Base-by-base conservation (phyloP, 2,888 invertebrate genomes). In the Agriopis leucophaearia region DNA sequence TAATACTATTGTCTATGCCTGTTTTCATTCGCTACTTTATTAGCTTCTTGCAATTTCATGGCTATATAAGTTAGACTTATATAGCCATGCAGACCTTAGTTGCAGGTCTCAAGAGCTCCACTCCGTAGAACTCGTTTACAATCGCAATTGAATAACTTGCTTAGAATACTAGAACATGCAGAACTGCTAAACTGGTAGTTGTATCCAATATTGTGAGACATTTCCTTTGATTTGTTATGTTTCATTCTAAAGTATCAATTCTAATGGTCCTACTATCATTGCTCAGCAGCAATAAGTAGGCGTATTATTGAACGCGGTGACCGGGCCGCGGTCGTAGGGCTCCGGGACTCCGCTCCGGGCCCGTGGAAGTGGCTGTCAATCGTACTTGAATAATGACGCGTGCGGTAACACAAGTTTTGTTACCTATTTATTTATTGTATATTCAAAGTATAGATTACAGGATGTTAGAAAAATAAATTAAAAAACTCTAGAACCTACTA, bases 301-400 rank as follows among this genome's bases (percentile, higher is more conserved):
- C 92, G 92, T 92, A 92, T 91, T 93, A 90, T 93, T 91, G 88
- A 90, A 83, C 75, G 78, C 76, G 76, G 71, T 72, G 68, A 73
- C 65, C 75, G 64, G 78, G 64, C 74, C 38, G 57, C 56, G 42
- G 44, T 15, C 60, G 79, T 68, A 36, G 44, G 81, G 78, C 78
- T 75, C 74, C 45, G 71, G 74, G 66, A 74, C 76, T 55, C 18
- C 42, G 55, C 42, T 42, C 13, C 55, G 10, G 69, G 78, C 76
- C 83, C 71, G 78, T 90, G 92, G 92, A 92, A 92, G 92, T 93
- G 88, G 86, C 90, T 93, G 93, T 92, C 93, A 92, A 92, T 92
- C 91, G 88, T 78, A 84, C 87, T 87, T 91, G 91, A 92, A 93
- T 92, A 91, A 92, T 91, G 92, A 91, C 88, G 89, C 89, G 93